Conservation (phyloP, 2,888 invertebrate species). For the Horisme vitalbata region DNA sequence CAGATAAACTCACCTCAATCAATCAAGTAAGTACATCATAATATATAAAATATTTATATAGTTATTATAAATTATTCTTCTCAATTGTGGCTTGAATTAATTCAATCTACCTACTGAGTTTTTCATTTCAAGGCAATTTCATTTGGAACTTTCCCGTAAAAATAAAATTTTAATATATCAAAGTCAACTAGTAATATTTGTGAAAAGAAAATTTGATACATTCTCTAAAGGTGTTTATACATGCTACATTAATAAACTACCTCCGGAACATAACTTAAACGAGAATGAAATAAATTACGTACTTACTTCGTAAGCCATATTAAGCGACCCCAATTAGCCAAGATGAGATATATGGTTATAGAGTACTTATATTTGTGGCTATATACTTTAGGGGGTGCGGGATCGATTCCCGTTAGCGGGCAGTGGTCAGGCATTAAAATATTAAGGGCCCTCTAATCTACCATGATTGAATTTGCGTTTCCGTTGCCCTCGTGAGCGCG, state of each 20-base stretch:
- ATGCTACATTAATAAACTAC: conserved; percentile 42
- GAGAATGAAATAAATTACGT: conserved; percentile 76
- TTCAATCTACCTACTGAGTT: too few species aligned
- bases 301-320: conserved; percentile 81
- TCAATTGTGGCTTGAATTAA: too few species aligned
- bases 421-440: conserved; percentile 81
- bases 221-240: conserved; percentile 12
- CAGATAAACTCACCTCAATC: too few species aligned
- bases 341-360: conserved; percentile 74
- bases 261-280: conserved; percentile 50
- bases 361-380: conserved; percentile 38
- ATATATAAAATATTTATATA: too few species aligned
- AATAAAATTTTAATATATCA: too few species aligned
- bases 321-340: conserved; percentile 81
- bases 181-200: too few species aligned
- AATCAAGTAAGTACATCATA: too few species aligned
- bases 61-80: too few species aligned
- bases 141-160: too few species aligned
- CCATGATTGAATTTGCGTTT: conserved; percentile 81
- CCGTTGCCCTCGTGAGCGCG: conserved; percentile 53
- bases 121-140: too few species aligned
- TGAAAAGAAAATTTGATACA: too few species aligned
- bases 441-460: conserved; percentile 78
- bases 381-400: conserved; percentile 67
- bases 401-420: conserved; percentile 75